Evolutionary conservation across 2,113 vertebrate species (phyloP).

Genomic region (Melanotaenia duboulayi): DNA sequence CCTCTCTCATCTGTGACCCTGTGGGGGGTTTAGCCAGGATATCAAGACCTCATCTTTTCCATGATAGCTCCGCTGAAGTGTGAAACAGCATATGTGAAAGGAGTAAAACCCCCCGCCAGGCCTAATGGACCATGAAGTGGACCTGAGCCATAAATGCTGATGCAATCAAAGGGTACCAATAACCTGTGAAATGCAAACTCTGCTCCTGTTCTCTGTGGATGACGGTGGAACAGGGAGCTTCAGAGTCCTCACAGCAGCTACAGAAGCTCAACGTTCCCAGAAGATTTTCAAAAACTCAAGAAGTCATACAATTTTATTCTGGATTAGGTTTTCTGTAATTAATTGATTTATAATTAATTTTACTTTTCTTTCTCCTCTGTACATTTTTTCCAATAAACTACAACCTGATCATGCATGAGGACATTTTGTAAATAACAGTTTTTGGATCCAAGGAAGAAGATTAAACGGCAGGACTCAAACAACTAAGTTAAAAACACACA

Average conservation of each 20-base stretch:
- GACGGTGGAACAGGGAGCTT: constrained; percentile 22
- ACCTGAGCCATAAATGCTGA: constrained; percentile 72
- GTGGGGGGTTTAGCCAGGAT: constrained; percentile 45
- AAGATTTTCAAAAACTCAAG: not conserved
- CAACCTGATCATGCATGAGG: too few relatives aligned
- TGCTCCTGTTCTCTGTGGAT: constrained; percentile 32
- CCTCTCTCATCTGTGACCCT: constrained; percentile 44
- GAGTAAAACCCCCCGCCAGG: constrained; percentile 23
- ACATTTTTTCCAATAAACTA: too few relatives aligned
- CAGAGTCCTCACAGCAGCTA: constrained; percentile 1
- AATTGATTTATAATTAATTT: too few relatives aligned
- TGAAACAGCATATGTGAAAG: constrained; percentile 48
- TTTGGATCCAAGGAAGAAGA: too few relatives aligned
- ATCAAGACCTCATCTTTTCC: constrained; percentile 62
- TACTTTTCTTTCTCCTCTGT: too few relatives aligned
- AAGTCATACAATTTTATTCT: not conserved
- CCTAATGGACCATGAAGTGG: constrained; percentile 74
- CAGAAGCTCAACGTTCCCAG: not conserved
- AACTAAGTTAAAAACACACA: too few relatives aligned
- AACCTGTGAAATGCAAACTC: constrained; percentile 77
- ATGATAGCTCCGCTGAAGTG: constrained; percentile 59
- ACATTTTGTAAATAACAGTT: too few relatives aligned
- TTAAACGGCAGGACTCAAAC: too few relatives aligned
- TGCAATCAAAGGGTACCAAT: constrained; percentile 77
- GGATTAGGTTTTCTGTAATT: too few relatives aligned